Percentiles rank a stretch among this genome's conserved stretches.
Evolutionary conservation across 2,888 invertebrate species (phyloP).

Genomic region (Diogma glabrata): DNA sequence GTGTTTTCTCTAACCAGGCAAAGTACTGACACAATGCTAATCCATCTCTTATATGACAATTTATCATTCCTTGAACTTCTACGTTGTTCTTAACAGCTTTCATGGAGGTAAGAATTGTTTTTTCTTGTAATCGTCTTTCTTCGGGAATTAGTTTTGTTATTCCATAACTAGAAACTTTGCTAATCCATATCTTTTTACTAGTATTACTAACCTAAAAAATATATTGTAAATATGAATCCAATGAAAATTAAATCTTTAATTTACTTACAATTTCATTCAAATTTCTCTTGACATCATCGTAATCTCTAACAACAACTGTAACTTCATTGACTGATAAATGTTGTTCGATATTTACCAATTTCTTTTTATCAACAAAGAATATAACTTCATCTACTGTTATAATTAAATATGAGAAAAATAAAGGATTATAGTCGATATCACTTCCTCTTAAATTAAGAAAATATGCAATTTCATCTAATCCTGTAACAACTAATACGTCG

Average conservation of each 20-base stretch:
- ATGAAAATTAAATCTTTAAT: constrained; percentile 7
- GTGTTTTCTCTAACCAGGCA: constrained; percentile 71
- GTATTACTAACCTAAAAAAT: constrained; percentile 9
- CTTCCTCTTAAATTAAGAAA: constrained; percentile 82
- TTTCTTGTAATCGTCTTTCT: constrained; percentile 25
- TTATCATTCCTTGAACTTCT: constrained; percentile 69
- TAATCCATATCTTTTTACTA: constrained; percentile 43
- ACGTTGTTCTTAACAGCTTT: constrained; percentile 80
- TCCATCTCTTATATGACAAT: constrained; percentile 76
- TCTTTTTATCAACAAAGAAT: constrained; percentile 50
- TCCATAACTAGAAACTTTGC: constrained; percentile 43
- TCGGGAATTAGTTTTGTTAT: constrained; percentile 32
- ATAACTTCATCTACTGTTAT: constrained; percentile 44
- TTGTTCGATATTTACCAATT: constrained; percentile 40
- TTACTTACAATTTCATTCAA: constrained; percentile 32
- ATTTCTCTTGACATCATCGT: constrained; percentile 40
- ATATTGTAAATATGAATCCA: not conserved
- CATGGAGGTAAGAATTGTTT: constrained; percentile 66
- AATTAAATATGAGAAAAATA: constrained; percentile 67
- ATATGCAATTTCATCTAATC: constrained; percentile 86
- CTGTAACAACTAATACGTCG: constrained; percentile 57
- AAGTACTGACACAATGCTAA: constrained; percentile 78
- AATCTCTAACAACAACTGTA: constrained; percentile 40
- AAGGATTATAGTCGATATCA: constrained; percentile 87
- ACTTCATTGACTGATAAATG: constrained; percentile 48